phyloP scores from a whole-genome alignment of 2,888 invertebrate species.

The Trypoxylon attenuatum region DNA sequence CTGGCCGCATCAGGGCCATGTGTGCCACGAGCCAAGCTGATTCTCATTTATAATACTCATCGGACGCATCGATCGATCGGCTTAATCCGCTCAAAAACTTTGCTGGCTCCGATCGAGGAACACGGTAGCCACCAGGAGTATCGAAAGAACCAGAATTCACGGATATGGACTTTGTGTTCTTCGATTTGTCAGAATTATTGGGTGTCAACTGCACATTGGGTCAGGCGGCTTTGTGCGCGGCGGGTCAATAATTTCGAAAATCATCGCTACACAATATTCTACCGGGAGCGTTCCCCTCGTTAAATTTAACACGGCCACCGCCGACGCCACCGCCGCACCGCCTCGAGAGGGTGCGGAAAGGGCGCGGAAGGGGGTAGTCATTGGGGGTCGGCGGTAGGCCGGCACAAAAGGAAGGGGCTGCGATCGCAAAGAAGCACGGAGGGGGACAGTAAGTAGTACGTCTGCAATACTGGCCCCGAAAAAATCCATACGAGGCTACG shows the following conservation, averaged over 20 bases:
- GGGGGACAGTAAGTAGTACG: conserved; percentile 61
- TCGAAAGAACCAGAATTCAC: background rate
- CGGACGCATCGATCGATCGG: background rate
- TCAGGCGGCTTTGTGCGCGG: background rate
- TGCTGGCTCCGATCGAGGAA: no score
- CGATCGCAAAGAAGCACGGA: conserved; percentile 22
- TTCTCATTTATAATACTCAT: no score
- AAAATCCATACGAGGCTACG: conserved; percentile 43
- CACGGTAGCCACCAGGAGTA: background rate
- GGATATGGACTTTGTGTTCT: background rate
- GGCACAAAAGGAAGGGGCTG: conserved; percentile 49
- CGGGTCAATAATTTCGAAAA: conserved; percentile 39
- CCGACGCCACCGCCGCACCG: no score
- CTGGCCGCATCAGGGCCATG: conserved; percentile 26
- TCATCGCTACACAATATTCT: conserved; percentile 44
- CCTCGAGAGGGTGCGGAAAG: conserved; percentile 35
- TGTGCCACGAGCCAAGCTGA: no score
- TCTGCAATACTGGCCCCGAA: conserved; percentile 53
- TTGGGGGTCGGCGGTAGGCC: conserved; percentile 24
- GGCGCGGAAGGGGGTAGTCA: background rate
- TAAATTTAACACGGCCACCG: conserved; percentile 54
- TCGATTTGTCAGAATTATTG: background rate
- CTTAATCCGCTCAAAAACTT: background rate
- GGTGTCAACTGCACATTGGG: no score
- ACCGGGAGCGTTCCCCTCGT: conserved; percentile 49